Conservation (phyloP, 2,888 invertebrate genomes). For the Caradrina kadenii region DNA sequence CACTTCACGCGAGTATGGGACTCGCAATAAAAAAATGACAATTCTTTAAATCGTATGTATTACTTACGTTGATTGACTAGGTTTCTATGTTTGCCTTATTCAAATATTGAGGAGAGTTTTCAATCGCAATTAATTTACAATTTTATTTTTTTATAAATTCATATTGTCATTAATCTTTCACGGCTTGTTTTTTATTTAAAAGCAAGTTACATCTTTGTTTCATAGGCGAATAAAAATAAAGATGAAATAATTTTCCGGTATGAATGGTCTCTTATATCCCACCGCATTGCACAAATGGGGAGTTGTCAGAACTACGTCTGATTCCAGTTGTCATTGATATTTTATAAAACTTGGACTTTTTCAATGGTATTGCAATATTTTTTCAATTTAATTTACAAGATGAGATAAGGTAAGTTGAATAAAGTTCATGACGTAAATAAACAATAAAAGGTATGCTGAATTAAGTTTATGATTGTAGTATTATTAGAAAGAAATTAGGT, state of each 20-base stretch:
- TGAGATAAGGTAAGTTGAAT: too few relatives aligned
- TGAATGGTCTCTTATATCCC: slow-evolving; percentile 70
- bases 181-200: neutral
- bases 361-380: neutral
- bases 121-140: neutral
- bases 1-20: slow-evolving; percentile 74
- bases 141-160: neutral
- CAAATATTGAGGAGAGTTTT: neutral
- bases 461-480: too few relatives aligned
- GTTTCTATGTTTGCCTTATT: neutral
- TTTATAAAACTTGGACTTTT: slow-evolving; percentile 44
- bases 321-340: slow-evolving; percentile 71
- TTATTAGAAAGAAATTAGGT: too few relatives aligned
- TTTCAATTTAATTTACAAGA: too few relatives aligned
- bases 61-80: slow-evolving; percentile 5
- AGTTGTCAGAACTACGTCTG: slow-evolving; percentile 76
- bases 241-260: slow-evolving; percentile 48
- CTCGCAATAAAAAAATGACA: slow-evolving; percentile 56
- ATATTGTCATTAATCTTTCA: neutral
- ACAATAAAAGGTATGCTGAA: too few relatives aligned
- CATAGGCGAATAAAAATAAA: slow-evolving; percentile 15
- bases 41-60: slow-evolving; percentile 22
- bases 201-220: neutral
- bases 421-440: too few relatives aligned
- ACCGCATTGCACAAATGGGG: slow-evolving; percentile 69